These are phyloP conservation scores for Tiphia femorata DNA, from an alignment of 2,888 invertebrate genomes.

Conservation along the genomic window DNA sequence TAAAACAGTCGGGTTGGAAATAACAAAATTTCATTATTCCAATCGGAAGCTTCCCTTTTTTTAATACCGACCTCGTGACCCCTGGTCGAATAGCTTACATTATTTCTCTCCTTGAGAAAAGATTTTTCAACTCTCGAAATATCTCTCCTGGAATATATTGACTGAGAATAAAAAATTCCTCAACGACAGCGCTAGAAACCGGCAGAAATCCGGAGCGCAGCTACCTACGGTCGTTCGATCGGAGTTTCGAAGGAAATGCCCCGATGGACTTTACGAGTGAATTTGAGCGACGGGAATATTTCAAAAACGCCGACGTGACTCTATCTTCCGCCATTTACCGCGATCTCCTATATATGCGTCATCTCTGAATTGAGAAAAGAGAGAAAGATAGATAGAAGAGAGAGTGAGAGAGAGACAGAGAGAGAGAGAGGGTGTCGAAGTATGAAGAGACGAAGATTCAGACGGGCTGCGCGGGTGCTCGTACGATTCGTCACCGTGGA, in stretches of 20 bases:
- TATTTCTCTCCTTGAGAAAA: background rate
- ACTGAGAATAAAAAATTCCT: too few relatives aligned
- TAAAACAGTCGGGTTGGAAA: too few relatives aligned
- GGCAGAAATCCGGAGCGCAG: too few relatives aligned
- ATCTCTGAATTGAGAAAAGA: slow-evolving; percentile 4
- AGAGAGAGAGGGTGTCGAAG: background rate
- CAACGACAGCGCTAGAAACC: too few relatives aligned
- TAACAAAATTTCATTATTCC: too few relatives aligned
- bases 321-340: slow-evolving; percentile 37
- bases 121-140: background rate
- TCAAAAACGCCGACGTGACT: slow-evolving; percentile 52
- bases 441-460: slow-evolving; percentile 1
- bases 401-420: background rate
- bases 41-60: too few relatives aligned
- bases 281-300: slow-evolving; percentile 39
- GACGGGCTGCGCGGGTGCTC: slow-evolving; percentile 2
- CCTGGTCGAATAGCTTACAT: too few relatives aligned
- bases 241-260: slow-evolving; percentile 5
- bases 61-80: too few relatives aligned
- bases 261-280: slow-evolving; percentile 13
- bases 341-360: too few relatives aligned
- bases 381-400: slow-evolving; percentile 11
- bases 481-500: slow-evolving; percentile 9
- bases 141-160: too few relatives aligned
- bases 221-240: background rate